A percentile compares a stretch with the other conserved stretches of the same genome.
Evolutionary conservation across 2,888 invertebrate species (phyloP).

Genomic region (Sepiola atlantica): DNA sequence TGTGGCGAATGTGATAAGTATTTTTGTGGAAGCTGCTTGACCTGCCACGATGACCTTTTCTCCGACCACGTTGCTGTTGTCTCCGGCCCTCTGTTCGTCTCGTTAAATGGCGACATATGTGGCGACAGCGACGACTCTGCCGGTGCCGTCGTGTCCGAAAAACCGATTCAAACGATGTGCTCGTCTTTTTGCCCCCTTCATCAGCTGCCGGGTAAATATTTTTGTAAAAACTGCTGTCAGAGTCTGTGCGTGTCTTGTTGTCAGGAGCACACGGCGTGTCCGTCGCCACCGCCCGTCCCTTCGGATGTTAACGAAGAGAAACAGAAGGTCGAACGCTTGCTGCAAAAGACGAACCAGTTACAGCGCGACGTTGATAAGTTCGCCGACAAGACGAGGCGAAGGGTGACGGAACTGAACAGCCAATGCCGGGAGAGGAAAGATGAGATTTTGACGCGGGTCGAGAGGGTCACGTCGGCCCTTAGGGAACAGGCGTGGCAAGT

Average conservation of each 20-base stretch:
- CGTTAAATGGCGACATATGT: not conserved
- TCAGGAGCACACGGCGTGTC: not conserved
- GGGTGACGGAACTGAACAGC: slow-evolving; percentile 5
- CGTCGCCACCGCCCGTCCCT: not conserved
- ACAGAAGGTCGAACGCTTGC: not conserved
- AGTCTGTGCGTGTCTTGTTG: not conserved
- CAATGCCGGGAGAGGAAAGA: not conserved
- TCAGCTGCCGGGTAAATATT: not conserved
- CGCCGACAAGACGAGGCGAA: not conserved
- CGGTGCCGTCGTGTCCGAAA: not conserved
- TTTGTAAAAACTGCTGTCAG: slow-evolving; percentile 11
- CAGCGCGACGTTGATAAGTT: not conserved
- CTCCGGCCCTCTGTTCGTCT: not conserved
- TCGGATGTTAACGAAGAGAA: not conserved
- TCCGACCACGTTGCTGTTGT: not conserved
- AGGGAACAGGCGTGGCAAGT: not conserved
- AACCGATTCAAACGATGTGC: not conserved
- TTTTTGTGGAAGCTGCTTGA: not conserved
- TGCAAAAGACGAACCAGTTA: not conserved
- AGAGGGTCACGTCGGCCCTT: not conserved
- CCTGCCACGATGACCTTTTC: not conserved
- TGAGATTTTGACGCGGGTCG: not conserved
- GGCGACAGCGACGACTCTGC: not conserved
- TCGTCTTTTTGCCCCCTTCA: not conserved
- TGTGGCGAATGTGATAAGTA: not conserved